Percentiles rank a stretch among this genome's conserved stretches.
phyloP scores from a whole-genome alignment of 1,140 invertebrate genomes.

The Zaprionus nigranus region DNA sequence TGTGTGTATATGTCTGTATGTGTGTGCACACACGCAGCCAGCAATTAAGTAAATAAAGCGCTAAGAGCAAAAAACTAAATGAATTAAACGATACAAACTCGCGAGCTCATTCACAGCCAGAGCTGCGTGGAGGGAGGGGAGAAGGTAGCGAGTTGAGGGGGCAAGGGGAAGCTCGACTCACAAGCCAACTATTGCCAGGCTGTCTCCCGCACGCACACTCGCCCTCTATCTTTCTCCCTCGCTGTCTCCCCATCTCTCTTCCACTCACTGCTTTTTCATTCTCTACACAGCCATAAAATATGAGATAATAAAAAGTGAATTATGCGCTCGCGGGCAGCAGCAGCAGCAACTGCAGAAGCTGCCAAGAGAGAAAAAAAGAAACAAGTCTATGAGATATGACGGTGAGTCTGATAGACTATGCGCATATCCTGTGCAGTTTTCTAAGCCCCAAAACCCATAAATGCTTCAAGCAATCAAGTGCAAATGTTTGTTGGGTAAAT shows the following conservation, averaged over 20 bases:
- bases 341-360: constrained; percentile 18
- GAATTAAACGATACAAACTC: constrained; percentile 66
- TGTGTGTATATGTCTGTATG: constrained; percentile 10
- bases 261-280: constrained; percentile 21
- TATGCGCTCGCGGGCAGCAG: constrained; percentile 54
- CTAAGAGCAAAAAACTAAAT: constrained; percentile 72
- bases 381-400: constrained; percentile 2
- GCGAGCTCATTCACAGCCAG: background rate
- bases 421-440: background rate
- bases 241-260: background rate
- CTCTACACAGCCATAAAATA: constrained; percentile 59
- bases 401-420: background rate
- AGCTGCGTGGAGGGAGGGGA: background rate
- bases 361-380: constrained; percentile 36
- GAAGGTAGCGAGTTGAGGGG: background rate
- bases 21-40: constrained; percentile 24
- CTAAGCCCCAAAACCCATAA: background rate
- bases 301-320: constrained; percentile 81
- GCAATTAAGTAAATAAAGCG: constrained; percentile 72
- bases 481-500: too few relatives aligned
- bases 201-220: background rate
- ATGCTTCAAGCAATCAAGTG: too few relatives aligned
- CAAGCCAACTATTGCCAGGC: constrained; percentile 18
- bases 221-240: background rate
- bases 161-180: background rate